Conservation (phyloP, 1,140 invertebrate species). For the Drosophila dunni region DNA sequence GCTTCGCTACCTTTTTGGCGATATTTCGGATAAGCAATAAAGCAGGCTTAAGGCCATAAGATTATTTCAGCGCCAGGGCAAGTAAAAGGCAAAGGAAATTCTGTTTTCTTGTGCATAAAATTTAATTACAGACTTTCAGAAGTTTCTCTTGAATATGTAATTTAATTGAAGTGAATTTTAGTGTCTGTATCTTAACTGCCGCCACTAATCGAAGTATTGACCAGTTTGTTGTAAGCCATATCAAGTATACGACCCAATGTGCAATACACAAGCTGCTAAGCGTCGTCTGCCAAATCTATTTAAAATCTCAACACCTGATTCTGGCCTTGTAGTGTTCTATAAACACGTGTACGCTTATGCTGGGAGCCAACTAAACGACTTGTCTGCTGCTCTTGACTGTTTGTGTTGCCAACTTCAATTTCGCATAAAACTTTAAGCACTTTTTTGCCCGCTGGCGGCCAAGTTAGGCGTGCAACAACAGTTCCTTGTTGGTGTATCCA, state of each 20-base stretch:
- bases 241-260: conserved; percentile 19
- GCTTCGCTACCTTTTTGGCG: conserved; percentile 22
- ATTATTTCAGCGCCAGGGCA: not conserved
- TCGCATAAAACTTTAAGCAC: conserved; percentile 78
- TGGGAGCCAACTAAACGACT: conserved; percentile 12
- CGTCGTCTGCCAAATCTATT: conserved; percentile 34
- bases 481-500: not conserved
- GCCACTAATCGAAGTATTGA: conserved; percentile 13
- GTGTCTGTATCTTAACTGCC: not conserved
- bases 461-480: conserved; percentile 38
- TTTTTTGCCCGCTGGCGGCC: conserved; percentile 60
- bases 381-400: conserved; percentile 31
- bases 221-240: conserved; percentile 14
- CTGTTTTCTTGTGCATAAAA: too few relatives aligned
- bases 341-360: conserved; percentile 35
- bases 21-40: not conserved
- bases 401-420: conserved; percentile 71
- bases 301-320: conserved; percentile 41
- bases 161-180: not conserved
- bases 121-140: not conserved
- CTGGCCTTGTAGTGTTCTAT: not conserved
- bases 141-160: not conserved
- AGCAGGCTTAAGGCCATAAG: not conserved
- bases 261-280: conserved; percentile 1
- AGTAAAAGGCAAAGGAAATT: not conserved